Percentiles rank a stretch among this genome's conserved stretches.
Conservation (phyloP, 2,888 invertebrate genomes). For the Xylota segnis region DNA sequence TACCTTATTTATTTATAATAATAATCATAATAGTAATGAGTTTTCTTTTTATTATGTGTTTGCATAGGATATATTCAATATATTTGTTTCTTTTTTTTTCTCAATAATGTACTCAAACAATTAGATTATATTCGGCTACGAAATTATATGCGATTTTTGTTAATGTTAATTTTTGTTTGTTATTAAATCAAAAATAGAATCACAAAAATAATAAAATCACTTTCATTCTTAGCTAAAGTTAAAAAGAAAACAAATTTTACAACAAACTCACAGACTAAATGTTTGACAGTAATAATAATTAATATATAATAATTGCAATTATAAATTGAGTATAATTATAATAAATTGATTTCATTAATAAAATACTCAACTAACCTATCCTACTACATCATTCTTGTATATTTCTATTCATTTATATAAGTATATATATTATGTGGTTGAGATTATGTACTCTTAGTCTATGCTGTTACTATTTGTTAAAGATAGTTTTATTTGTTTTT, state of each 20-base stretch:
- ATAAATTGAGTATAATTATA: conserved; percentile 53
- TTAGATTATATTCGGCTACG: conserved; percentile 37
- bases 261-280: conserved; percentile 69
- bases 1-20: conserved; percentile 29
- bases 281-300: conserved; percentile 54
- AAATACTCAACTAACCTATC: conserved; percentile 73
- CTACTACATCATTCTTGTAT: conserved; percentile 67
- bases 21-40: conserved; percentile 45
- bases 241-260: conserved; percentile 48
- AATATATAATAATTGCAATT: conserved; percentile 27
- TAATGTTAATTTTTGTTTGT: no score
- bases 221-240: conserved; percentile 33
- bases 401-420: conserved; percentile 60
- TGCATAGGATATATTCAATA: conserved; percentile 69
- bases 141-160: conserved; percentile 28
- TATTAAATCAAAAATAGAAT: conserved; percentile 35
- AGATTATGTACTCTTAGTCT: conserved; percentile 73
- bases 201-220: conserved; percentile 31
- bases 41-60: conserved; percentile 41
- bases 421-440: conserved; percentile 54
- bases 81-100: conserved; percentile 19
- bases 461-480: conserved; percentile 54
- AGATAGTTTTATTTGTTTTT: conserved; percentile 48
- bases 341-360: conserved; percentile 57
- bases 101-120: conserved; percentile 46